A percentile compares a stretch with the other conserved stretches of the same genome.
phyloP scores from a whole-genome alignment of 1,140 invertebrate genomes.

The Hyposmocoma kahamanoa region DNA sequence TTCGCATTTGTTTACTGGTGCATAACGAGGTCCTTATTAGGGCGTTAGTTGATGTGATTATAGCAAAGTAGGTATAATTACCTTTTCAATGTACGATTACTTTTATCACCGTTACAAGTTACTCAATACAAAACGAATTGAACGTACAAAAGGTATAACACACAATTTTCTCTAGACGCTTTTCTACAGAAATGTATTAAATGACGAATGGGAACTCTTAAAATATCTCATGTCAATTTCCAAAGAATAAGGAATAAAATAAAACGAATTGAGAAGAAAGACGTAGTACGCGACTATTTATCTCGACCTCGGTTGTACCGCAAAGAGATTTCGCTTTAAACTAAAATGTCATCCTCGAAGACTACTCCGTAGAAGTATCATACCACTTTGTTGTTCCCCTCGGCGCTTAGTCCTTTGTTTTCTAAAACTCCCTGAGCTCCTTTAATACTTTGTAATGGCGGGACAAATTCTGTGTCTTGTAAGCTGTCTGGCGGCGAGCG shows the following conservation, averaged over 20 bases:
- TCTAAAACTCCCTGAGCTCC: conserved; percentile 39
- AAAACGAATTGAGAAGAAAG: background rate
- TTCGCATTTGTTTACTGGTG: too few species aligned
- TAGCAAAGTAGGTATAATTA: too few species aligned
- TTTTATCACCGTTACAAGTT: too few species aligned
- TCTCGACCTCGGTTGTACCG: background rate
- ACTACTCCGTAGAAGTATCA: conserved; percentile 43
- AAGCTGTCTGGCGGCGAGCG: conserved; percentile 24
- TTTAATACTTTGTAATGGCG: conserved; percentile 58
- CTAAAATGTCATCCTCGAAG: conserved; percentile 40
- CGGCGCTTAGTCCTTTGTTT: conserved; percentile 56
- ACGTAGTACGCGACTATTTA: background rate
- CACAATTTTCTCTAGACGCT: too few species aligned
- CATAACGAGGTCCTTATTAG: too few species aligned
- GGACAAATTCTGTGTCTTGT: conserved; percentile 29
- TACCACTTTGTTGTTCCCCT: conserved; percentile 46
- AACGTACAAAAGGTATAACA: too few species aligned
- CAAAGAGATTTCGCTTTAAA: conserved; percentile 37
- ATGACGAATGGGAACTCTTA: too few species aligned
- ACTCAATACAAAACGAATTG: too few species aligned
- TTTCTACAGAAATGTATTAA: too few species aligned
- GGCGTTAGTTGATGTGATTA: too few species aligned
- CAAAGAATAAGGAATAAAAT: background rate
- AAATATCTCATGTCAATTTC: too few species aligned
- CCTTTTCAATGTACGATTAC: too few species aligned